Conservation (phyloP, 2,888 invertebrate genomes). For the Odontomyia ornata region DNA sequence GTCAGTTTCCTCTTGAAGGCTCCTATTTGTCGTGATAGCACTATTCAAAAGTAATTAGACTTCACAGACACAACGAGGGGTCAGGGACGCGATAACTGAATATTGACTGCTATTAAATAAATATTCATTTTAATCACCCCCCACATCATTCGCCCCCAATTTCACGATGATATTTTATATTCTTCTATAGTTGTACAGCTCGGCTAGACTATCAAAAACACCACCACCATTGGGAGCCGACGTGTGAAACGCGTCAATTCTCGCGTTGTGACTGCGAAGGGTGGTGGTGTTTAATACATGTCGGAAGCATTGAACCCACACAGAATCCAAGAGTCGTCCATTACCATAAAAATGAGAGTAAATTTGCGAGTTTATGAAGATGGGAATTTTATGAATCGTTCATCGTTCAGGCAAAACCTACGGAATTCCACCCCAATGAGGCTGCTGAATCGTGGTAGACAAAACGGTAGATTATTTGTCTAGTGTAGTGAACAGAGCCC, state of each 20-base stretch:
- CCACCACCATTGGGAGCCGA: neutral
- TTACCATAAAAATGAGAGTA: slow-evolving; percentile 46
- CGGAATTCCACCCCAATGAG: neutral
- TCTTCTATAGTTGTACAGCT: neutral
- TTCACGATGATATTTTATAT: neutral
- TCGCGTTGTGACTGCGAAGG: slow-evolving; percentile 4
- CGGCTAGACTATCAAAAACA: neutral
- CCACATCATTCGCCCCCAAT: neutral
- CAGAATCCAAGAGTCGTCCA: slow-evolving; percentile 23
- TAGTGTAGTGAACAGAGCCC: too few relatives aligned
- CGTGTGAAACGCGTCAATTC: neutral
- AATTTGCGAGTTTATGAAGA: slow-evolving; percentile 45
- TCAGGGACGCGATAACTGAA: slow-evolving; percentile 15
- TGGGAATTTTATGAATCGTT: slow-evolving; percentile 46
- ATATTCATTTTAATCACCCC: slow-evolving; percentile 15
- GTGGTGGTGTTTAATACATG: slow-evolving; percentile 13
- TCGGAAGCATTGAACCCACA: neutral
- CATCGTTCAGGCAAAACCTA: slow-evolving; percentile 21
- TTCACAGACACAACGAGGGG: slow-evolving; percentile 4
- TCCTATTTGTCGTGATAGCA: slow-evolving; percentile 35
- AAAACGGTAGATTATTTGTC: too few relatives aligned
- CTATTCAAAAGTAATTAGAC: slow-evolving; percentile 41
- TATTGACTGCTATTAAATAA: slow-evolving; percentile 39
- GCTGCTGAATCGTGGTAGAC: too few relatives aligned
- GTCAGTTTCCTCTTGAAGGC: slow-evolving; percentile 23